These are phyloP conservation scores for Therioaphis trifolii DNA, from an alignment of 2,888 invertebrate species.

Conservation along the genomic window DNA sequence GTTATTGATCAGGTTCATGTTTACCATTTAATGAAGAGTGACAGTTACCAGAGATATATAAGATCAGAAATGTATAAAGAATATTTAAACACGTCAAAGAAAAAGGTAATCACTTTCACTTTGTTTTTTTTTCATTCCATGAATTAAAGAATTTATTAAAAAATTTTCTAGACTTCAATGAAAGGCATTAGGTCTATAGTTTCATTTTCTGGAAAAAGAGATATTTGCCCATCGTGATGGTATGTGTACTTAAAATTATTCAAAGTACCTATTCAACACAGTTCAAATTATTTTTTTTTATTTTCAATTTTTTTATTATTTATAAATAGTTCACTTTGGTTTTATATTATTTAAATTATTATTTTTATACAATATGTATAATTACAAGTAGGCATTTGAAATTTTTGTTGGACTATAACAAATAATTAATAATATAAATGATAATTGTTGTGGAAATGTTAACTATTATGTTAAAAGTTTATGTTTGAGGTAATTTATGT, in stretches of 20 bases:
- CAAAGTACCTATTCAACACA: constrained; percentile 48
- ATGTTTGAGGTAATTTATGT: constrained; percentile 53
- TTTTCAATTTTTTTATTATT: constrained; percentile 21
- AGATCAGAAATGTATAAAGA: constrained; percentile 99
- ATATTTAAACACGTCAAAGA: constrained; percentile 92
- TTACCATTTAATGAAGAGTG: constrained; percentile 98
- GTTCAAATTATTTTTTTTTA: constrained; percentile 43
- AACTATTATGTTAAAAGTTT: constrained; percentile 43
- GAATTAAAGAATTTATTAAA: neutral
- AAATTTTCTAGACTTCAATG: constrained; percentile 80
- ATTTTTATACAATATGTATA: constrained; percentile 31
- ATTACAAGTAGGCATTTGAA: neutral
- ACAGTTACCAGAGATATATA: constrained; percentile 96
- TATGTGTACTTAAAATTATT: constrained; percentile 33
- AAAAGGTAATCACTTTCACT: constrained; percentile 79
- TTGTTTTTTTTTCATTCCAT: constrained; percentile 36
- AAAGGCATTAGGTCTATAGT: constrained; percentile 88
- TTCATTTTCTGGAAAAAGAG: constrained; percentile 74
- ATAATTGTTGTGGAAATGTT: constrained; percentile 55
- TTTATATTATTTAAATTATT: constrained; percentile 45
- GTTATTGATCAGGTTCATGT: constrained; percentile 85
- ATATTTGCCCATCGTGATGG: constrained; percentile 59
- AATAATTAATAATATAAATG: constrained; percentile 26
- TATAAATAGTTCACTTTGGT: constrained; percentile 9
- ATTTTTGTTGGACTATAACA: constrained; percentile 30